phyloP scores from a whole-genome alignment of 2,888 invertebrate genomes.

The Rhamnusium bicolor region DNA sequence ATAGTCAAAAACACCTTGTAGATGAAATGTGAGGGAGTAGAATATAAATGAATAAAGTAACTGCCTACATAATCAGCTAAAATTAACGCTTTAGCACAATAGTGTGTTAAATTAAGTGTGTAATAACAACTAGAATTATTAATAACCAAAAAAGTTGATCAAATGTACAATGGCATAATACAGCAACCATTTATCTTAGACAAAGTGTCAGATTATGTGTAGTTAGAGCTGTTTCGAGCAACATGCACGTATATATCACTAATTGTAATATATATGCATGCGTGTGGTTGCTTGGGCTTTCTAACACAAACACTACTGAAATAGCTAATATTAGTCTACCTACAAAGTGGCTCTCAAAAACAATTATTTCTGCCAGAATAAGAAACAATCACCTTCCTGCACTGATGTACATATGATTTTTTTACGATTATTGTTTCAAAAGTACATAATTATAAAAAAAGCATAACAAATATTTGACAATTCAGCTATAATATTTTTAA shows the following conservation, averaged over 20 bases:
- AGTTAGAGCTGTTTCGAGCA: neutral
- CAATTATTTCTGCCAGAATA: too few relatives aligned
- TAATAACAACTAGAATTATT: neutral
- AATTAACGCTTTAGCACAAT: conserved; percentile 2
- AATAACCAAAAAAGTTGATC: neutral
- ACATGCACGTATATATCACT: too few relatives aligned
- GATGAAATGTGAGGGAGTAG: neutral
- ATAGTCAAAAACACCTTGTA: neutral
- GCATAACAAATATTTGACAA: too few relatives aligned
- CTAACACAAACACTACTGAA: neutral
- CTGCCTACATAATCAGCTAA: neutral
- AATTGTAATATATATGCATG: neutral
- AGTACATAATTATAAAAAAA: too few relatives aligned
- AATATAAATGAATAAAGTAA: neutral
- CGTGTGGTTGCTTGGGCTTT: neutral
- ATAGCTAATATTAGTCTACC: neutral
- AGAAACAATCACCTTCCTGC: too few relatives aligned
- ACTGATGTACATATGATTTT: too few relatives aligned
- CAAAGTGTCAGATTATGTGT: neutral
- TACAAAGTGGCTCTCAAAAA: too few relatives aligned
- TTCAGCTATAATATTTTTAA: too few relatives aligned
- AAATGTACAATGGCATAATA: neutral
- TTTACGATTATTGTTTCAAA: too few relatives aligned
- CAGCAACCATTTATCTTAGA: neutral
- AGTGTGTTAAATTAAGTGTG: conserved; percentile 5